Evolutionary conservation across 2,888 invertebrate species (phyloP).

Genomic region (Eilema depressum): DNA sequence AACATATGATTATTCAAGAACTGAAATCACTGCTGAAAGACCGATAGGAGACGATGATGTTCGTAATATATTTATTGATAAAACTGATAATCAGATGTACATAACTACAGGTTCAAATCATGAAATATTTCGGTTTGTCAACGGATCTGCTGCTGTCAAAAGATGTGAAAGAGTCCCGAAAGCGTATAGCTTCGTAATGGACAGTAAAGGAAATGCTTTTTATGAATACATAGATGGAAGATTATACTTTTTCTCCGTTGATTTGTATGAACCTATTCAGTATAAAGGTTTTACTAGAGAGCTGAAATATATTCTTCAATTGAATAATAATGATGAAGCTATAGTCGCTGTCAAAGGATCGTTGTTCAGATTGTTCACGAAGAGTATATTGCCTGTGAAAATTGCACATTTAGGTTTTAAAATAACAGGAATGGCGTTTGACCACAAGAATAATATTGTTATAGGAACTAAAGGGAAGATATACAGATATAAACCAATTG

Average conservation of each 20-base stretch:
- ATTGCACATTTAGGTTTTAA: conserved; percentile 78
- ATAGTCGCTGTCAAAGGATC: conserved; percentile 80
- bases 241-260: conserved; percentile 75
- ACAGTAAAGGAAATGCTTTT: conserved; percentile 74
- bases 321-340: conserved; percentile 76
- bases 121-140: conserved; percentile 76
- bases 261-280: conserved; percentile 77
- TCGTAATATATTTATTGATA: conserved; percentile 76
- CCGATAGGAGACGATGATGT: conserved; percentile 83
- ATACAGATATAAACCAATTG: conserved; percentile 76
- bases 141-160: conserved; percentile 78
- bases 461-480: conserved; percentile 82
- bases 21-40: conserved; percentile 74
- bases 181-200: conserved; percentile 77
- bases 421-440: conserved; percentile 78
- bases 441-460: conserved; percentile 75
- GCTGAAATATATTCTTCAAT: conserved; percentile 73
- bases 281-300: conserved; percentile 81
- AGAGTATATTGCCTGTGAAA: conserved; percentile 73
- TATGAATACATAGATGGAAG: conserved; percentile 81
- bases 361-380: conserved; percentile 69
- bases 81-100: conserved; percentile 76
- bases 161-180: conserved; percentile 77
- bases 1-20: conserved; percentile 72
- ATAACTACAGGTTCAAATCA: conserved; percentile 76